Percentiles rank a stretch among this genome's conserved stretches.
These are phyloP conservation scores for Pardalotus punctatus DNA, from an alignment of 2,113 vertebrate species.

Conservation along the genomic window DNA sequence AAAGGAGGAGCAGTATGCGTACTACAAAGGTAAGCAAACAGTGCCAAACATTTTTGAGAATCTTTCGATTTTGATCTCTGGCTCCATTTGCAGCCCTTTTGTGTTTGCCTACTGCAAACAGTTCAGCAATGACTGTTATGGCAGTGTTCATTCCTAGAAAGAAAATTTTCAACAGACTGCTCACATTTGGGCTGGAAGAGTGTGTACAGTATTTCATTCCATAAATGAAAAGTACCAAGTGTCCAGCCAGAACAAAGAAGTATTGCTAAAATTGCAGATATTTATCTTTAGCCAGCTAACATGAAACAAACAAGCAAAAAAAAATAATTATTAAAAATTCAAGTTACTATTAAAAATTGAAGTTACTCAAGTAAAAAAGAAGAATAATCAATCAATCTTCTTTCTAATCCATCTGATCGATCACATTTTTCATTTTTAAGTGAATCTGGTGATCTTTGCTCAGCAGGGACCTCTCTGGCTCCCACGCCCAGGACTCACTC, in stretches of 20 bases:
- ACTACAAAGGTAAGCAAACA: conserved; percentile 35
- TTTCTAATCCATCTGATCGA: neutral
- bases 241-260: neutral
- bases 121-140: neutral
- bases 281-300: neutral
- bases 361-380: neutral
- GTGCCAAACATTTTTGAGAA: neutral
- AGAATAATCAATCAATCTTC: neutral
- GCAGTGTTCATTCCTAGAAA: conserved; percentile 3
- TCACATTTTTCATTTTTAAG: neutral
- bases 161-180: neutral
- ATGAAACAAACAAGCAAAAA: neutral
- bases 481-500: neutral
- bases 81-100: neutral
- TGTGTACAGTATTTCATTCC: neutral
- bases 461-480: neutral
- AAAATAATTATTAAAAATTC: neutral
- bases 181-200: neutral
- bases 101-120: neutral
- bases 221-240: neutral
- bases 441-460: neutral
- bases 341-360: neutral
- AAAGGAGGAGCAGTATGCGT: neutral
- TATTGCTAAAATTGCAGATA: neutral
- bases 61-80: neutral